Evolutionary conservation across 2,113 vertebrate genomes (phyloP), one percentile per base, ranked within the genome.

Genomic region (Athene noctua): DNA sequence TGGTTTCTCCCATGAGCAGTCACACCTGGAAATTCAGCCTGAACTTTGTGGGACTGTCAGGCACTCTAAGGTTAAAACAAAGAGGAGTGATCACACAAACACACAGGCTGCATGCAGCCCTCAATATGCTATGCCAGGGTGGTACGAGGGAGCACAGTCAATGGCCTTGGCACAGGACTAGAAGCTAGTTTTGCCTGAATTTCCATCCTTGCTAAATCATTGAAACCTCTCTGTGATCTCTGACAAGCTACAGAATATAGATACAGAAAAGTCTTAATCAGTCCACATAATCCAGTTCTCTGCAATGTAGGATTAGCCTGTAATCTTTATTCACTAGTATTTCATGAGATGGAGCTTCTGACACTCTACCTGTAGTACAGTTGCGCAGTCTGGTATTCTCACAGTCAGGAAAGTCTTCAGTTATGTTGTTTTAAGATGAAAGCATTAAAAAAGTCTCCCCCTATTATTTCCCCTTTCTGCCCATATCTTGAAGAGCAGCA

Each of bases 161-260:
- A 6, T 5, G 9, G 72, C 51, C 71, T 90, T 44, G 80, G 65
- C 30, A 71, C 47, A 46, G 92, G 27, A 25, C 25, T 90, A 66
- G 55, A 47, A 86, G 42, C 74, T 80, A 49, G 65, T 89, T 92
- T 93, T 78, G 54, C 88, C 40, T n/a, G 47, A 81, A 30, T 81
- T 94, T 86, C 92, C 94, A 87, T 94, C 92, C 88, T 81, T 34
- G 22, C 57, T 97, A 75, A 94, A 93, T 80, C 80, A 75, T 16
- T 2, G 27, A 84, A 94, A 96, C 88, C 83, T 32, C 42, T 85
- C 73, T 91, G 59, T 96, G 92, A 95, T 92, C 92, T 95, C 83
- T 96, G 83, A 40, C 68, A 82, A 89, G 58, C 51, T 80, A 75
- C 80, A 81, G 80, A 95, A 94, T n/a, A 54, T 72, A 81, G 83